phyloP scores from a whole-genome alignment of 1,140 invertebrate species.

The Megalopta genalis region DNA sequence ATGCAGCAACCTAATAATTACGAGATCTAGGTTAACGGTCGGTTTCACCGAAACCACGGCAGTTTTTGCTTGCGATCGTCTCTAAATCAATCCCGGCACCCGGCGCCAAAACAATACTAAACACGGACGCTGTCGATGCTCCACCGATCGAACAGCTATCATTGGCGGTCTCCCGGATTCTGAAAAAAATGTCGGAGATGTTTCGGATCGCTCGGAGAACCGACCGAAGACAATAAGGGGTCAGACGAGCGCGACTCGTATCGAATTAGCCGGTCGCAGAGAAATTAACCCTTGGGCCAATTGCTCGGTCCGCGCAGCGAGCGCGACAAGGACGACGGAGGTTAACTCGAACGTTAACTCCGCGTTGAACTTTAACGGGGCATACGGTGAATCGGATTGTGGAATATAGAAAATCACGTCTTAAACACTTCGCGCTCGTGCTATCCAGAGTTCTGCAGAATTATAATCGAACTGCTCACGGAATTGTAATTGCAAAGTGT shows the following conservation, averaged over 20 bases:
- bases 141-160: too few species aligned
- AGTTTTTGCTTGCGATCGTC: not conserved
- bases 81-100: not conserved
- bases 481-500: too few species aligned
- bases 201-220: constrained; percentile 32
- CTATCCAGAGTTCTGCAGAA: too few species aligned
- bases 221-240: constrained; percentile 53
- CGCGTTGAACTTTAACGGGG: constrained; percentile 66
- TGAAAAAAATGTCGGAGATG: constrained; percentile 13
- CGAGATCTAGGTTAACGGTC: not conserved
- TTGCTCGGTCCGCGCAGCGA: constrained; percentile 73
- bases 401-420: not conserved
- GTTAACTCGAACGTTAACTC: constrained; percentile 65
- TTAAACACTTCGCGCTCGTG: not conserved
- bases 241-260: constrained; percentile 57
- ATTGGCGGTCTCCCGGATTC: not conserved
- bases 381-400: not conserved
- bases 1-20: not conserved
- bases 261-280: constrained; percentile 59
- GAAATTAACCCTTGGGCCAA: constrained; percentile 62
- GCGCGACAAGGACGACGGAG: not conserved
- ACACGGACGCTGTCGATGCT: too few species aligned
- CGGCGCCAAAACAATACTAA: not conserved
- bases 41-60: not conserved
- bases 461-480: too few species aligned